Evolutionary conservation across 2,113 vertebrate genomes (phyloP).

Genomic region (Mobula birostris): DNA sequence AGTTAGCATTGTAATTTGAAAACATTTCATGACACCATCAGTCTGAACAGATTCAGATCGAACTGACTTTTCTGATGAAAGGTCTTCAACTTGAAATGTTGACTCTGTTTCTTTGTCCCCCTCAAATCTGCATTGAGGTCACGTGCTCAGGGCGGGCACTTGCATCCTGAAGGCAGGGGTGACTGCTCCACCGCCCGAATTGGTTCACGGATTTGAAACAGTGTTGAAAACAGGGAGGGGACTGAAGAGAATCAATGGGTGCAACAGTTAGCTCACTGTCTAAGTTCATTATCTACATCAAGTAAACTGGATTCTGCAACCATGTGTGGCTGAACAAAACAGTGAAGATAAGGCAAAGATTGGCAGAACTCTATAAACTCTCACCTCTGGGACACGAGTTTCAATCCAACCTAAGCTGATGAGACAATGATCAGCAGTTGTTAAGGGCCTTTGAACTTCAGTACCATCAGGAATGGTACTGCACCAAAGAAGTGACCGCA

Average conservation of each 20-base stretch:
- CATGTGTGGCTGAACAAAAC: background rate
- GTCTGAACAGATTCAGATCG: no score
- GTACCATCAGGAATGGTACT: background rate
- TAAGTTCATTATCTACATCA: no score
- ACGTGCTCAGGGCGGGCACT: background rate
- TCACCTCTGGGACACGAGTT: background rate
- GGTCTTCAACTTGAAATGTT: no score
- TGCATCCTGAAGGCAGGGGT: background rate
- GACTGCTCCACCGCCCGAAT: background rate
- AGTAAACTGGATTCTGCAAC: background rate
- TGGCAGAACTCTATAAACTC: background rate
- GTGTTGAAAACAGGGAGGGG: background rate
- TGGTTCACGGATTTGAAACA: background rate
- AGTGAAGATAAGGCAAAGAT: background rate
- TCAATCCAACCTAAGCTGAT: background rate
- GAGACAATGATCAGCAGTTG: conserved; percentile 1
- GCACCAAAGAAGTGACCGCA: background rate
- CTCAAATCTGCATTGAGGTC: no score
- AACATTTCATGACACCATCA: no score
- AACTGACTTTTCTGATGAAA: no score
- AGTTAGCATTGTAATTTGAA: no score
- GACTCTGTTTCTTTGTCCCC: no score
- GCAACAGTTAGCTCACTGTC: no score
- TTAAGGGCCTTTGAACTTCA: background rate
- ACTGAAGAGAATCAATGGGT: no score